Base-by-base conservation (phyloP, 2,113 vertebrate genomes). In the Reinhardtius hippoglossoides region DNA sequence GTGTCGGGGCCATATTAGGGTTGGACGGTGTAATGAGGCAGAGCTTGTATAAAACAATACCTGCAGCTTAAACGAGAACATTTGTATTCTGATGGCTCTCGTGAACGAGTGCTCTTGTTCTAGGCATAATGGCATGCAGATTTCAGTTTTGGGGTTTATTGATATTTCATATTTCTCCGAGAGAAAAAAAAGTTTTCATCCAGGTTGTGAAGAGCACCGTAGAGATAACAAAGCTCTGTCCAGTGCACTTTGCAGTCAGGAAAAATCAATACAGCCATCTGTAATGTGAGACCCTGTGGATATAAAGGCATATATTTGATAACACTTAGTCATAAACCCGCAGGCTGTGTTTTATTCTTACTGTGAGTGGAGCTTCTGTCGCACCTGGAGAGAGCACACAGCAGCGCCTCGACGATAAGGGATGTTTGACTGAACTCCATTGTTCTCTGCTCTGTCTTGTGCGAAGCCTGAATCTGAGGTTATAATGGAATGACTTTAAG, bases 241-340 rank as follows among this genome's bases (percentile, higher is more conserved):
- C 81, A 73, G 63, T 80, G 75, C 85, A 88, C 80, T 84, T 85
- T 82, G 60, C 78, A 82, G 83, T 54, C 37, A 20, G 80, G 65
- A 75, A 89, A 91, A 92, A 92, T 91, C 90, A 86, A 92, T 91
- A 78, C 31, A 81, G 78, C 69, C 70, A 76, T 77, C 77, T 87
- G 88, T 89, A 92, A 90, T 88, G 81, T 76, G 92, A 90, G 84
- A 84, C 71, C 78, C 67, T 31, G 81, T 83, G 86, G 84, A 83
- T 86, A 82, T 75, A 86, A 79, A 87, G 79, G 66, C 89, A 92
- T 78, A 72, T 81, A 87, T 92, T 87, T 89, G 81, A 88, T 89
- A 92, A 90, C 87, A 88, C 88, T 90, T 91, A 86, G 88, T 91
- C 90, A 91, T 90, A 88, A 90, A 87, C 76, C 89, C 86, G 75